phyloP scores from a whole-genome alignment of 2,888 invertebrate species.

The Ferrisia virgata region DNA sequence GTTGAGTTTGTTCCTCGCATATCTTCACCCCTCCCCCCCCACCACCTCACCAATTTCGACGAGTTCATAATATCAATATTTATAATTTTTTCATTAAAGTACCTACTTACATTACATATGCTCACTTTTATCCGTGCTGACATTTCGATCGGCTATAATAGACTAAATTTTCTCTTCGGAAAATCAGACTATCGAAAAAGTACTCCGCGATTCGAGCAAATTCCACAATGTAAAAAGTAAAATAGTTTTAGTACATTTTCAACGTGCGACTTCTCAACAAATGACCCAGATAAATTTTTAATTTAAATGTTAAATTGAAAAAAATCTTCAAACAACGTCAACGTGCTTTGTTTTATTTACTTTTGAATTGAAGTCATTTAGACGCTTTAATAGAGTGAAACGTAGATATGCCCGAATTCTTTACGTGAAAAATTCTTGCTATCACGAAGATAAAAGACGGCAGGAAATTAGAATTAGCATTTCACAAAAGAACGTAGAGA shows the following conservation, averaged over 20 bases:
- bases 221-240: not conserved
- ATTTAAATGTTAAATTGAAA: constrained; percentile 32
- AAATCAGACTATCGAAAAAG: not conserved
- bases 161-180: too few relatives aligned
- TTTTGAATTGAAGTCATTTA: constrained; percentile 31
- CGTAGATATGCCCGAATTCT: not conserved
- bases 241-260: not conserved
- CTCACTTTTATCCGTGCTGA: too few relatives aligned
- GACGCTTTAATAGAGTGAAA: constrained; percentile 20
- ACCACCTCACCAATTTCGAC: too few relatives aligned
- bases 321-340: constrained; percentile 22
- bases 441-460: constrained; percentile 6
- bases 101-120: too few relatives aligned
- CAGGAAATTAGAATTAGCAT: constrained; percentile 19
- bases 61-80: too few relatives aligned
- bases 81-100: too few relatives aligned
- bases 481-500: not conserved
- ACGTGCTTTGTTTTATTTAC: constrained; percentile 30
- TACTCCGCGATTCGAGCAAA: not conserved
- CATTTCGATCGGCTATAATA: too few relatives aligned
- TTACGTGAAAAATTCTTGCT: not conserved
- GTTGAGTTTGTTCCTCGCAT: too few relatives aligned
- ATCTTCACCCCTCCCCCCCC: too few relatives aligned
- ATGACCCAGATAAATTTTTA: constrained; percentile 25
- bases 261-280: constrained; percentile 5